Evolutionary conservation across 1,140 invertebrate species (phyloP).

Genomic region (Drosophila rufa): DNA sequence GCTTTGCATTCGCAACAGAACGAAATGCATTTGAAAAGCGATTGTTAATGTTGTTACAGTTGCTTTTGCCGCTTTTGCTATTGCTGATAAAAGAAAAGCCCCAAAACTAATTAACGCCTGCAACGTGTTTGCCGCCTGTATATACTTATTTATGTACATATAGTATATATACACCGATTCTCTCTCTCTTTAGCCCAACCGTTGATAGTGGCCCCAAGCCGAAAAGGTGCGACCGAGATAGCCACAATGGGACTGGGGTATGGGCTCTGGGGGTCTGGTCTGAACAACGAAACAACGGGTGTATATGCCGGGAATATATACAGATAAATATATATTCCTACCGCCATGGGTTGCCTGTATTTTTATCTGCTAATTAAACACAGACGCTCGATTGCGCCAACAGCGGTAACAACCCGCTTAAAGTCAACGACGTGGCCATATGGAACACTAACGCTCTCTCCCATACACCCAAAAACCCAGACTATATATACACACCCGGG

Average conservation of each 20-base stretch:
- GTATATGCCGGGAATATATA: neutral
- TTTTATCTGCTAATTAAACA: slow-evolving; percentile 84
- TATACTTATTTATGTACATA: slow-evolving; percentile 13
- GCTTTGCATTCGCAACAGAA: slow-evolving; percentile 78
- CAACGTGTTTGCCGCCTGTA: slow-evolving; percentile 60
- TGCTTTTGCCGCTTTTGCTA: slow-evolving; percentile 22
- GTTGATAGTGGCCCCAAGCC: slow-evolving; percentile 33
- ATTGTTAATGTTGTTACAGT: slow-evolving; percentile 25
- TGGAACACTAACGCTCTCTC: slow-evolving; percentile 33
- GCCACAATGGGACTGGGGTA: slow-evolving; percentile 12
- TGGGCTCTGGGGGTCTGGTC: slow-evolving; percentile 1
- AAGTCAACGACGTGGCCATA: slow-evolving; percentile 79
- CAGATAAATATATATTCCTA: slow-evolving; percentile 22
- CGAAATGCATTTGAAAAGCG: slow-evolving; percentile 71
- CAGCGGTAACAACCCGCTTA: slow-evolving; percentile 60
- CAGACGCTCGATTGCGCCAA: slow-evolving; percentile 75
- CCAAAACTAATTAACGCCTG: slow-evolving; percentile 83
- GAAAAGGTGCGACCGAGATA: slow-evolving; percentile 43
- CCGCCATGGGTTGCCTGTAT: slow-evolving; percentile 71
- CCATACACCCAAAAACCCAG: slow-evolving; percentile 17
- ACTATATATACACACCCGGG: neutral
- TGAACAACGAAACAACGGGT: neutral
- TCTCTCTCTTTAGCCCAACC: slow-evolving; percentile 2
- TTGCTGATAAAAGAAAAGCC: slow-evolving; percentile 80
- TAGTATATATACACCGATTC: neutral